Conservation (phyloP, 1,140 invertebrate genomes). For the Ostrea edulis region DNA sequence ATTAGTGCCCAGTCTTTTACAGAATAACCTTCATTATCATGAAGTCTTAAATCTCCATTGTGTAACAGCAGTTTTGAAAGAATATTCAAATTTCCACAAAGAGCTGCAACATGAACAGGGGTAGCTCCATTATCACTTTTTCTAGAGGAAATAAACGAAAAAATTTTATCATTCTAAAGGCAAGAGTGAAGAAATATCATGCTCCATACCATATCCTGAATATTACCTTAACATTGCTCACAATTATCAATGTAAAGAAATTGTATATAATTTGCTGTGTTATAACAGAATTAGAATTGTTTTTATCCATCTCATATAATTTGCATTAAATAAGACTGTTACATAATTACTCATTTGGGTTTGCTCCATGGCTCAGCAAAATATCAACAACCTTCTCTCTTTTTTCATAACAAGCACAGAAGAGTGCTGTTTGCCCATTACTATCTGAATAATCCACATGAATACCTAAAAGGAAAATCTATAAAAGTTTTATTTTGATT, state of each 20-base stretch:
- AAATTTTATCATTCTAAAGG: background rate
- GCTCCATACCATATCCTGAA: too few relatives aligned
- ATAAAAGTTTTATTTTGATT: too few relatives aligned
- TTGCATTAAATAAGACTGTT: too few relatives aligned
- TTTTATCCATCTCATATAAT: too few relatives aligned
- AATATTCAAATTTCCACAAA: conserved; percentile 74
- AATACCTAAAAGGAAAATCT: conserved; percentile 65
- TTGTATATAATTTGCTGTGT: too few relatives aligned
- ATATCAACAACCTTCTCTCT: conserved; percentile 71
- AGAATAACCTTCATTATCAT: conserved; percentile 73
- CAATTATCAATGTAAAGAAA: too few relatives aligned
- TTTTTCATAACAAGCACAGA: conserved; percentile 77
- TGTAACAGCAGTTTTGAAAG: conserved; percentile 76
- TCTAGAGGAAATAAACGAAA: conserved; percentile 50
- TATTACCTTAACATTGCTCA: too few relatives aligned
- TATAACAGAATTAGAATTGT: too few relatives aligned
- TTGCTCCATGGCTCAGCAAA: conserved; percentile 78
- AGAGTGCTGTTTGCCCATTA: conserved; percentile 79
- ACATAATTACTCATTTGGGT: conserved; percentile 77
- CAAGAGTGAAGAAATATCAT: too few relatives aligned
- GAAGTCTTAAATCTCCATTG: conserved; percentile 79
- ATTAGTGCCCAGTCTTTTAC: conserved; percentile 74
- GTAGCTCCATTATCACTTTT: conserved; percentile 75
- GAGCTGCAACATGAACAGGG: conserved; percentile 79
- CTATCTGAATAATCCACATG: conserved; percentile 79